Evolutionary conservation across 2,113 vertebrate species (phyloP), one percentile per base, ranked within the genome.

Genomic region (Salvelinus namaycush): DNA sequence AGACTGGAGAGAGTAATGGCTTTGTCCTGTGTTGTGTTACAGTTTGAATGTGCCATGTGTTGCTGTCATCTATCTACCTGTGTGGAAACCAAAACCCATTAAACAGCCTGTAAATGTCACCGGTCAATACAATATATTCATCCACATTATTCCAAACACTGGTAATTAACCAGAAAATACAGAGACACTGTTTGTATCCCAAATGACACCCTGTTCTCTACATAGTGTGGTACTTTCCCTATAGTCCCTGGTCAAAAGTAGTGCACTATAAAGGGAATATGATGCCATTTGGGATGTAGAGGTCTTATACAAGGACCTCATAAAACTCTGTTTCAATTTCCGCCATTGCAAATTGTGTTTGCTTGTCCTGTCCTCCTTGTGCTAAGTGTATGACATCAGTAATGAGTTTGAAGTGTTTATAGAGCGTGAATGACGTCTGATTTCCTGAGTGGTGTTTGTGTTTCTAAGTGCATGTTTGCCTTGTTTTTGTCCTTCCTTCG

Each of bases 391-490:
- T 62, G n/a, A 22, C 59, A 62, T 22, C 20, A 22, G 59, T n/a
- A 60, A 20, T 62, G 59, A 22, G 59, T 62, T 11, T 9, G 8
- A n/a, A 22, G 59, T 7, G n/a, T 7, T n/a, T 22, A n/a, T 7
- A 14, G 7, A 5, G 5, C n/a, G 59, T 3, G 59, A 62, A 9
- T 62, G n/a, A 62, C 59, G 68, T 68, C 11, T 44, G 34, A 71
- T 81, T 81, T 82, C 44, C 18, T 85, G 72, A 20, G 49, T 73
- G 44, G 74, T 44, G 39, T 44, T 44, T 34, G 54, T 34, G 49
- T 74, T 74, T 83, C 84, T 86, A 87, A 91, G 82, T 90, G 92
- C 92, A 93, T 90, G 89, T 91, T 86, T 85, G 69, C 87, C 77
- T 88, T 90, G 79, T 87, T 84, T 92, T 86, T 87, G 81, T 83